Evolutionary conservation across 2,797 vertebrate genomes (phyloP), one percentile per base, ranked within the genome.

Genomic region (Syndactyla subalaris): DNA sequence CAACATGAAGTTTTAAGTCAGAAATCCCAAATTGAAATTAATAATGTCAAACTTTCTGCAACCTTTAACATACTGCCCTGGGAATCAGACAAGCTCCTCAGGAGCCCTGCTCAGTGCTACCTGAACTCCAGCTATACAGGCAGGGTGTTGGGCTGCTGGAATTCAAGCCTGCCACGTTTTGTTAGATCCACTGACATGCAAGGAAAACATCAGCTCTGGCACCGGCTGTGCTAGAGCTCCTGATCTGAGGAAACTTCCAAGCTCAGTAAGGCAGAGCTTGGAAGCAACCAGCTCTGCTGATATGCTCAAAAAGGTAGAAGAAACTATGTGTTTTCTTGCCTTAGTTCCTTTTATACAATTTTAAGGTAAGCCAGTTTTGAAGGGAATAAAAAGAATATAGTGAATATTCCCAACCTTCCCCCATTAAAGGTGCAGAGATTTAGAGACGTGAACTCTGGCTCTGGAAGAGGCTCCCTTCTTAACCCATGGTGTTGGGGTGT

Each of bases 181-280:
- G 23, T 30, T 48, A 65, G 52, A 63, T 39, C 16, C 51, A 46
- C 30, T 32, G 68, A 36, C n/a, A 34, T 9, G 7, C 17, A 59
- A 48, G 0, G 3, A 41, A 74, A 68, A 41, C 15, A 9, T 23
- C 78, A 85, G 36, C 29, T 59, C 61, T 34, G 4, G 67, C 45
- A 55, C 10, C 0, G 0, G 27, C 29, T 81, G 39, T 68, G 45
- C 66, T 57, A 19, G 62, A 82, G 14, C 24, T 84, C 59, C 73
- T 73, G 6, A 43, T 55, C 15, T 17, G 13, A 61, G 48, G 43
- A 78, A 70, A 66, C 18, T 48, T 63, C 41, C 58, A 52, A 32
- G 39, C n/a, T 48, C 68, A 77, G n/a, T 5, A 68, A 55, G 8
- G n/a, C 0, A 1, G 21, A 66, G 34, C 5, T 1, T 52, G 32